Base-by-base conservation (phyloP, 2,888 invertebrate genomes). In the Nyleta sp. region DNA sequence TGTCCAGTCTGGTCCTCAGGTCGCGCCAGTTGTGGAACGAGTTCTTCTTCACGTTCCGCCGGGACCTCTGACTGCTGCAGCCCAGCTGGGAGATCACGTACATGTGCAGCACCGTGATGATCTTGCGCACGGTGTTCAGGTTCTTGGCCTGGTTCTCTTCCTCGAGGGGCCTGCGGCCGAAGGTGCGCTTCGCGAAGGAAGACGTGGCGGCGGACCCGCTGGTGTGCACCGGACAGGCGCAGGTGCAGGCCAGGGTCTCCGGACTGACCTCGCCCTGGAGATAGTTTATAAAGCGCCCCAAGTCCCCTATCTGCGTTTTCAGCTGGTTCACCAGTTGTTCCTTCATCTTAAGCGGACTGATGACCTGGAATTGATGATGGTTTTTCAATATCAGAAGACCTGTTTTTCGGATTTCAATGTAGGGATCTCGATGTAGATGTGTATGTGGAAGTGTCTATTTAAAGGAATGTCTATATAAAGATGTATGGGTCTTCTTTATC, bases 271-370 rank as follows among this genome's bases (percentile, higher is more conserved):
- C 95, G 82, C 95, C 95, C 93, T 99, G 99, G 86, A 99, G 93
- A 87, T 98, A 95, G 84, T 96, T 95, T 83, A 99, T 98, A 89
- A 99, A 99, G 81, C 98, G 94, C 91, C 99, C 99, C 91, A 99
- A 93, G 91, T 99, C 99, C 44, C 96, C 95, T 64, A 99, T 97
- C 92, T 99, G 99, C 0, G 98, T 97, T 91, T 99, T 98, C 17
- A 99, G 92, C 91, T 99, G 99, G 48, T 94, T 93, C 17, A 99
- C 98, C 15, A 99, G 92, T 91, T 99, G 98, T 87, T 99, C 99
- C 91, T 99, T 99, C 92, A 99, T 97, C 89, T 97, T 95, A 78
- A 98, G 93, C 13, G 97, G 97, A 84, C 97, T 98, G 17, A 99
- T 96, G 87, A 99, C 95, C 94, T 95, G 87, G 35, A 31, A 33